Percentiles rank a stretch among this genome's conserved stretches.
Evolutionary conservation across 2,113 vertebrate genomes (phyloP).

Genomic region (Holacanthus passer): DNA sequence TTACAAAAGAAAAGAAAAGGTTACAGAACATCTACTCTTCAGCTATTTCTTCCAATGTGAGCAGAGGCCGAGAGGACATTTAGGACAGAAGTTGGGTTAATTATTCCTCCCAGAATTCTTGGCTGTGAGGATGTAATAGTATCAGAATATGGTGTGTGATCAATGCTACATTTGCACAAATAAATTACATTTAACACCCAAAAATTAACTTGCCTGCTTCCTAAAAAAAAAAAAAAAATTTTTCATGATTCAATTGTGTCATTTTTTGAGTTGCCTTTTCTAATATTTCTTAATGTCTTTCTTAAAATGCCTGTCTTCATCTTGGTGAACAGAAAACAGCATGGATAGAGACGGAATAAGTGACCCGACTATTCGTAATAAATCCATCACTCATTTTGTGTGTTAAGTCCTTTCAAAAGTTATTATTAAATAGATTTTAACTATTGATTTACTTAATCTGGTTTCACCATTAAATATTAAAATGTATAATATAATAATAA

Average conservation of each 20-base stretch:
- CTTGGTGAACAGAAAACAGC: neutral
- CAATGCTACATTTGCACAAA: neutral
- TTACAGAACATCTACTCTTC: slow-evolving; percentile 17
- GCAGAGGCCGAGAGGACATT: neutral
- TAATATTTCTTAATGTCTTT: no score
- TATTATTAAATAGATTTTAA: neutral
- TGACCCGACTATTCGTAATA: neutral
- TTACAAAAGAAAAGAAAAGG: slow-evolving; percentile 7
- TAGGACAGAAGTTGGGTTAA: no score
- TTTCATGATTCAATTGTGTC: neutral
- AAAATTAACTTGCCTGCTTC: neutral
- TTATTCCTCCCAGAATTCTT: neutral
- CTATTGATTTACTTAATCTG: neutral
- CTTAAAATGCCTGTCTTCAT: neutral
- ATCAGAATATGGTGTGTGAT: neutral
- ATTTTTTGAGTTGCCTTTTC: no score
- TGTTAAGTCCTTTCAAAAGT: neutral
- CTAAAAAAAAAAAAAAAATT: neutral
- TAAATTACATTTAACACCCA: neutral
- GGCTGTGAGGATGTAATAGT: neutral
- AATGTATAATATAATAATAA: no score
- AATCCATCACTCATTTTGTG: neutral
- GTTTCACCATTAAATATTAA: neutral
- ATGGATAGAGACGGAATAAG: neutral
- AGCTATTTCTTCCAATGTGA: neutral